Evolutionary conservation across 1,140 invertebrate genomes (phyloP), one percentile per base, ranked within the genome.

Genomic region (Microplitis mediator): DNA sequence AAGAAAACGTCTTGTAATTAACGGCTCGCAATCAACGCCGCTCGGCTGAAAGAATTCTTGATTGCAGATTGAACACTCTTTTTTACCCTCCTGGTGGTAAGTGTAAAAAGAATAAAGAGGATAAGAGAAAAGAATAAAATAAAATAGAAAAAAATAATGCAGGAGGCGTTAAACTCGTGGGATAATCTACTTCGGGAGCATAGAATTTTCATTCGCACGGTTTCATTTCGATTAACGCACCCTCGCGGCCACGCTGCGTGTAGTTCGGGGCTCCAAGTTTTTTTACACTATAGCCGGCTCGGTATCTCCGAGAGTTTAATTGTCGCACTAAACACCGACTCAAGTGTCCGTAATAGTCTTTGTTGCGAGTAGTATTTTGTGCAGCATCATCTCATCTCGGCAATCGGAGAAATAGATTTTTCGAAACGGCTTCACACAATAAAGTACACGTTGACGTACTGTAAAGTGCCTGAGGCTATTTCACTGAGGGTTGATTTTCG

Each of bases 171-270:
- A 70, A 72, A 60, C 56, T 75, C 74, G 61, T 72, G 72, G 75
- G 72, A 76, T 74, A 76, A 76, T 74, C 63, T 74, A 56, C 52
- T 72, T 39, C 9, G 52, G 69, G 58, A 72, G 78, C 72, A 78
- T 75, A 73, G 76, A 81, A 79, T 81, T 81, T 81, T 81, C 79
- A 79, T 82, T 82, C 80, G 80, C 80, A 82, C 80, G 79, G 80
- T 82, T 81, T 82, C 80, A 81, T 82, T 82, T 82, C 78, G 80
- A 82, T 82, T 82, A 81, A 81, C 79, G 78, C 78, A 74, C 79
- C 73, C 79, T 72, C 39, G 39, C 39, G 39, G 8, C 39, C 39
- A 45, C 2, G 39, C 6, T 11, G 39, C 39, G 6, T 45, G 6
- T 45, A 45, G 11, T 56, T 23, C 11, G 39, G 39, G 39, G 39